A percentile compares a stretch with the other conserved stretches of the same genome.
Conservation (phyloP, 2,888 invertebrate species). For the Lypha dubia region DNA sequence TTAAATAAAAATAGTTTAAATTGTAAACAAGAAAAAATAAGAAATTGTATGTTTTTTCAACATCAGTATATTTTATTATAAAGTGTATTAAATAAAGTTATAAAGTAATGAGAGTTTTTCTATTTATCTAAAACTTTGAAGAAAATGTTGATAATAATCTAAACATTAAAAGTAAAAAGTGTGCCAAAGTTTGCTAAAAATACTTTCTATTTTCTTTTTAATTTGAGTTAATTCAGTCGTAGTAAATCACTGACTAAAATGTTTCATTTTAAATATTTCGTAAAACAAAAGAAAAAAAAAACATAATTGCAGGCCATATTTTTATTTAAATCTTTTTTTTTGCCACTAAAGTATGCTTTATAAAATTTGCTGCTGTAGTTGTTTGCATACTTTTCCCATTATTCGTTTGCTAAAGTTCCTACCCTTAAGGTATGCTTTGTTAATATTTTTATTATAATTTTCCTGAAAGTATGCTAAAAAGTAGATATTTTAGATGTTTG, state of each 20-base stretch:
- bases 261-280: not conserved
- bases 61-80: not conserved
- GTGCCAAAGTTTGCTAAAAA: not conserved
- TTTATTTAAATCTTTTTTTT: not conserved
- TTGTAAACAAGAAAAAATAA: not conserved
- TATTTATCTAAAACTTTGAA: not conserved
- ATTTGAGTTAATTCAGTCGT: not conserved
- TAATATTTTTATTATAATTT: slow-evolving; percentile 4
- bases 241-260: not conserved
- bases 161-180: not conserved
- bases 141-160: not conserved
- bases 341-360: slow-evolving; percentile 32
- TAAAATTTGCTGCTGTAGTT: not conserved
- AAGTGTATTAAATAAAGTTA: slow-evolving; percentile 1
- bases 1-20: not conserved
- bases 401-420: slow-evolving; percentile 16
- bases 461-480: slow-evolving; percentile 33
- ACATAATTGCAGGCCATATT: slow-evolving; percentile 1
- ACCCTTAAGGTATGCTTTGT: slow-evolving; percentile 46
- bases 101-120: not conserved
- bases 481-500: not conserved
- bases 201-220: not conserved
- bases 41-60: not conserved
- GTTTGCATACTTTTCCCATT: no score
- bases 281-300: slow-evolving; percentile 24